These are phyloP conservation scores for Geotrypetes seraphini DNA, from an alignment of 2,797 vertebrate species.

Conservation along the genomic window DNA sequence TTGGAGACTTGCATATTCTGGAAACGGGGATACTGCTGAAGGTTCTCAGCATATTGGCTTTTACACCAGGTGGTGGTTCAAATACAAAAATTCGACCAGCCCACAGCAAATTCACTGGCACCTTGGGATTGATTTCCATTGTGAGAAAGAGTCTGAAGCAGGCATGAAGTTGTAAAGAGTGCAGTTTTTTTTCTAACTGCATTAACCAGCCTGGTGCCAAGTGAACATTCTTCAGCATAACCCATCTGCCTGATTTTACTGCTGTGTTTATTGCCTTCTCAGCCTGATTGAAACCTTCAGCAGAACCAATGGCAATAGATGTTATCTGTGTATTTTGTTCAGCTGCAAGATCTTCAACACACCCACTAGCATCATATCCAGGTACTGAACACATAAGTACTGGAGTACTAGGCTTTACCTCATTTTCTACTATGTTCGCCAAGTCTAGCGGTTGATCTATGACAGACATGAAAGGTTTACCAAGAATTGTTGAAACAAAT, in stretches of 20 bases:
- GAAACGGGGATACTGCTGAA: slow-evolving; percentile 94
- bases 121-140: slow-evolving; percentile 98
- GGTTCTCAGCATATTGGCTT: slow-evolving; percentile 96
- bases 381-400: slow-evolving; percentile 97
- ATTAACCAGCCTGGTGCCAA: slow-evolving; percentile 94
- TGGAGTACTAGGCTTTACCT: slow-evolving; percentile 95
- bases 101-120: slow-evolving; percentile 90
- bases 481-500: slow-evolving; percentile 87
- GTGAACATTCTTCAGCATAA: slow-evolving; percentile 92
- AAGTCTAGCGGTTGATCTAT: slow-evolving; percentile 95
- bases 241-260: slow-evolving; percentile 91
- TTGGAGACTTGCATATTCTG: slow-evolving; percentile 97
- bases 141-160: slow-evolving; percentile 96
- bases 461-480: slow-evolving; percentile 90
- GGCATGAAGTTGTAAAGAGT: slow-evolving; percentile 91
- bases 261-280: slow-evolving; percentile 96
- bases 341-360: slow-evolving; percentile 88
- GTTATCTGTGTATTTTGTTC: slow-evolving; percentile 96
- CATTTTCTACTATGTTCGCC: slow-evolving; percentile 83
- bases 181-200: slow-evolving; percentile 96
- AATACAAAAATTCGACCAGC: slow-evolving; percentile 95
- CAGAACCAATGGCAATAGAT: slow-evolving; percentile 94
- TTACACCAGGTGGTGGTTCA: slow-evolving; percentile 92
- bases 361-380: slow-evolving; percentile 91
- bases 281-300: slow-evolving; percentile 95